Base-by-base conservation (phyloP, 2,888 invertebrate genomes). In the Empis stercorea region DNA sequence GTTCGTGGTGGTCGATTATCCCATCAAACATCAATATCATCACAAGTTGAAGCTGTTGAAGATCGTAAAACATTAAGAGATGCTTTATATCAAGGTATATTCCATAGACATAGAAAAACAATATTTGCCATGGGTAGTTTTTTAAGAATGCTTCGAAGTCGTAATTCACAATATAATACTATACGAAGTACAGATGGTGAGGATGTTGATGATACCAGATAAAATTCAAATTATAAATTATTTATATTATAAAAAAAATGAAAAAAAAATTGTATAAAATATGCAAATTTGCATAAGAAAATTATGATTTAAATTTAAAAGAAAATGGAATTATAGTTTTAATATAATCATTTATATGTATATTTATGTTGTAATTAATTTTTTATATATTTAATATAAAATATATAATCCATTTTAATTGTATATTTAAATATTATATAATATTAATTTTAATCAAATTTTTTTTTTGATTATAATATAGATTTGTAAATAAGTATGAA, bases 101-200 rank as follows among this genome's bases (percentile, higher is more conserved):
- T 84, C 65, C 82, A 83, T 71, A 77, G 82, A 55, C 83, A 84
- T 68, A 72, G 84, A 54, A 73, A 82, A 61, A 83, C 82, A 51
- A 84, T 84, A 56, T 83, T 84, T 62, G 84, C 83, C 9, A 75
- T 84, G 47, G 83, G 83, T 44, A 83, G 83, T 43, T 84, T 84
- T 63, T 71, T 84, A 49, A 74, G 83, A 54, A 83, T 84, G 83
- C 67, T 84, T 54, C 76, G 80, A 57, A 80, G 78, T 62, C 81
- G 81, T 65, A 82, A 82, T 59, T 81, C 82, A 50, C 83, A 83
- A 65, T 83, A 84, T 60, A 83, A 83, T 63, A 82, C 81, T 44
- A 83, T 84, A 67, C 76, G 82, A 44, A 70, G 68, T 56, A 68
- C 69, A 14, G 69, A 70, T 55, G 68, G 65, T 49, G 69, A 70